Evolutionary conservation across 2,797 vertebrate genomes (phyloP).

Genomic region (Characodon lateralis): DNA sequence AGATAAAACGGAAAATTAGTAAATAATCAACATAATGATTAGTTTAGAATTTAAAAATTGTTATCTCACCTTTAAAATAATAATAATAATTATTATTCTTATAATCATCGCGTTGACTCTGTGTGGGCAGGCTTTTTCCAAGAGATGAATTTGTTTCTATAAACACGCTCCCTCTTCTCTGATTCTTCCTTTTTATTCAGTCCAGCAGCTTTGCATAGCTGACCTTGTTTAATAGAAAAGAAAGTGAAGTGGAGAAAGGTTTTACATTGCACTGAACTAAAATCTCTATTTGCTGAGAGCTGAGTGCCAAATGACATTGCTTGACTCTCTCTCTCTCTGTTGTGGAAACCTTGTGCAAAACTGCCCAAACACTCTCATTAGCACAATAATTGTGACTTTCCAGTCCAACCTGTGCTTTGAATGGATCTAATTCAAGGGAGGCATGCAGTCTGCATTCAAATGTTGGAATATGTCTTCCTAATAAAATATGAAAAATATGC

Average conservation of each 20-base stretch:
- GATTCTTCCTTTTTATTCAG: constrained; percentile 32
- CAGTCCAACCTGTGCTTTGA: background rate
- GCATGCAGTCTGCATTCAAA: background rate
- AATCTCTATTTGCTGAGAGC: constrained; percentile 29
- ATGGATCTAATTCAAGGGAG: constrained; percentile 17
- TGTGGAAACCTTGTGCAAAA: constrained; percentile 29
- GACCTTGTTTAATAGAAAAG: constrained; percentile 52
- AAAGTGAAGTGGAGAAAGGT: constrained; percentile 23
- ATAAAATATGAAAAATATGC: background rate
- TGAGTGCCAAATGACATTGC: constrained; percentile 34
- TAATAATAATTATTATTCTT: background rate
- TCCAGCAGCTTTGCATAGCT: constrained; percentile 33
- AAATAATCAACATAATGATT: background rate
- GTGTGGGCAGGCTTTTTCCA: constrained; percentile 29
- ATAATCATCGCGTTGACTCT: constrained; percentile 15
- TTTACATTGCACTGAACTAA: constrained; percentile 34
- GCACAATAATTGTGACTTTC: constrained; percentile 16
- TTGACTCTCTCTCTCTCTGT: constrained; percentile 1
- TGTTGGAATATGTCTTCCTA: background rate
- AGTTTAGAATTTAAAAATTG: background rate
- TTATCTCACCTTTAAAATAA: background rate
- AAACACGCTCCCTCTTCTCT: constrained; percentile 27
- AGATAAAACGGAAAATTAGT: too few relatives aligned
- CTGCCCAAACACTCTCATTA: constrained; percentile 20
- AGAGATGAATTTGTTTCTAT: constrained; percentile 31